Evolutionary conservation across 2,888 invertebrate genomes (phyloP), one percentile per base, ranked within the genome.

Genomic region (Saturnia japonica): DNA sequence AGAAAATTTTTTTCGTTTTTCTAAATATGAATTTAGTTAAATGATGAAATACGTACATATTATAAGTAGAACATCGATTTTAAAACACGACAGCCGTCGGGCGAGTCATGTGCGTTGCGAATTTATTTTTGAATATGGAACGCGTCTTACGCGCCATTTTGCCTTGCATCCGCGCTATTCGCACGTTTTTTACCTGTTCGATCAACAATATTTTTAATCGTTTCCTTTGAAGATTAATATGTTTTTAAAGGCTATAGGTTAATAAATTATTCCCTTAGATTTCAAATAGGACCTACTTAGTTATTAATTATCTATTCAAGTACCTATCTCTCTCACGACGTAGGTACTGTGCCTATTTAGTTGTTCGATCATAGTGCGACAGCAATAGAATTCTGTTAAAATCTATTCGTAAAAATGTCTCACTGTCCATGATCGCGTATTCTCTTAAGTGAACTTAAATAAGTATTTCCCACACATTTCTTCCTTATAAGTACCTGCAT

Each of bases 71-170:
- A 76, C 84, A 88, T 91, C 90, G 89, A 91, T 92, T 92, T 91
- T 91, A 91, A 93, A 92, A 91, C 89, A 82, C 86, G 85, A 80
- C 83, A 82, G 79, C 86, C 86, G 87, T 76, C 81, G 87, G 88
- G 40, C 86, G 87, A 84, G 87, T 40, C 40, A 40, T 82, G 90
- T 86, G 88, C 85, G 87, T 88, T 86, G 88, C 91, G 85, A 90
- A 93, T 93, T 93, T 94, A 94, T 94, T 94, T 94, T 94, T 93
- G 93, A 91, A 94, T 91, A 90, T 93, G 88, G 93, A 93, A 93
- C 93, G 93, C 93, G 91, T 90, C 91, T 91, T 89, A 87, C 87
- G 86, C 91, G 88, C 91, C 87, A 90, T 91, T 92, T 91, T 88
- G 86, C 88, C 88, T 70, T 86, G 87, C 85, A 85, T 83, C 81